Conservation (phyloP, 2,888 invertebrate genomes). For the Eretmocerus hayati region DNA sequence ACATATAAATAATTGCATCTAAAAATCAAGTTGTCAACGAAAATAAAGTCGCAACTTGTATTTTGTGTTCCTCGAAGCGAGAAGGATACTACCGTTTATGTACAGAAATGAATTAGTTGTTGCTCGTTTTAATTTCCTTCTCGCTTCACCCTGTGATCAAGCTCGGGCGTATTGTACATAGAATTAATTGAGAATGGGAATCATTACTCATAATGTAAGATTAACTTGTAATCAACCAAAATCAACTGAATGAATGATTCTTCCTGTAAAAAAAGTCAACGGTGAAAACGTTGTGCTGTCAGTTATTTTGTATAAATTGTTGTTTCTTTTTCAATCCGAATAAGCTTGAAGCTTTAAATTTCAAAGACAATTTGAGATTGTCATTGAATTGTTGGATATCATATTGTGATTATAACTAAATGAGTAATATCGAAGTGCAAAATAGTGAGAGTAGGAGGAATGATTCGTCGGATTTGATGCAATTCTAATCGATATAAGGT, state of each 20-base stretch:
- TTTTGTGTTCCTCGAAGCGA: slow-evolving; percentile 6
- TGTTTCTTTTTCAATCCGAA: slow-evolving; percentile 9
- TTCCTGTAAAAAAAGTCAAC: slow-evolving; percentile 14
- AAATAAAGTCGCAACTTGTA: slow-evolving; percentile 7
- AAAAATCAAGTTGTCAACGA: slow-evolving; percentile 8
- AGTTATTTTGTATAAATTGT: slow-evolving; percentile 12
- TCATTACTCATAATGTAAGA: no score
- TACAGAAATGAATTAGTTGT: slow-evolving; percentile 13
- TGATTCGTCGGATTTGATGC: slow-evolving; percentile 16
- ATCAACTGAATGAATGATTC: slow-evolving; percentile 22
- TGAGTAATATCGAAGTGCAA: slow-evolving; percentile 10
- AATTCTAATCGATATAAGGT: background rate
- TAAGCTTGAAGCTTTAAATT: slow-evolving; percentile 18
- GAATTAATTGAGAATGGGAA: no score
- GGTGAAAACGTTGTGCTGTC: slow-evolving; percentile 6
- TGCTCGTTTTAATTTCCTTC: slow-evolving; percentile 10
- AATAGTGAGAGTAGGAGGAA: slow-evolving; percentile 15
- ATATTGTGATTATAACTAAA: slow-evolving; percentile 7
- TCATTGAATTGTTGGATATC: slow-evolving; percentile 11
- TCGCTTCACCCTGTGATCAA: slow-evolving; percentile 3
- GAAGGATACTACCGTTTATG: background rate
- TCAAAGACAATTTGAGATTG: slow-evolving; percentile 6
- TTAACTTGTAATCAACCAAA: slow-evolving; percentile 10
- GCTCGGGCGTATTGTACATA: slow-evolving; percentile 17
- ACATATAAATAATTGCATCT: no score